Conservation (phyloP, 2,113 vertebrate genomes). For the Synodontis membranacea region DNA sequence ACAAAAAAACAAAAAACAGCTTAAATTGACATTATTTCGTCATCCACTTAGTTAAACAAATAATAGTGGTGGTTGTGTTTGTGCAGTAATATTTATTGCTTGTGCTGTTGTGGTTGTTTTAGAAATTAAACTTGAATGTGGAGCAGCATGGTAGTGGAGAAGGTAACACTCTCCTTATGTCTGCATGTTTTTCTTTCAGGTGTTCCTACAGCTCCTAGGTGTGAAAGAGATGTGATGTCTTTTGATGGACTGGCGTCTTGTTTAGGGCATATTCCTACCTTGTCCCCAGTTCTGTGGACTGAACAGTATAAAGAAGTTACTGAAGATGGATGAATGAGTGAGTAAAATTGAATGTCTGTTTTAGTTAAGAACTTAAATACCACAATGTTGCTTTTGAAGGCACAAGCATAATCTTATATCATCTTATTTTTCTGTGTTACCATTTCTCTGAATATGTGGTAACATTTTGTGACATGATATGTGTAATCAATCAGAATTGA, state of each 20-base stretch:
- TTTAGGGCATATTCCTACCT: not conserved
- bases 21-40: not conserved
- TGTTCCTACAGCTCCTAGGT: not conserved
- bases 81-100: no score
- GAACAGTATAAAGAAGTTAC: no score
- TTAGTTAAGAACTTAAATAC: no score
- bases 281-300: no score
- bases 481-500: not conserved
- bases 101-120: no score
- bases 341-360: no score
- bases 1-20: no score
- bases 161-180: not conserved
- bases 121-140: no score
- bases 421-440: not conserved
- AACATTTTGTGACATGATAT: not conserved
- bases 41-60: not conserved
- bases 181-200: not conserved
- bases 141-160: no score
- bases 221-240: not conserved
- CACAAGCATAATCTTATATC: conserved; percentile 8
- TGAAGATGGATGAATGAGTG: no score
- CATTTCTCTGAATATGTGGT: not conserved
- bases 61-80: not conserved
- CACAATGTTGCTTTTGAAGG: not conserved
- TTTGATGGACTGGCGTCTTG: not conserved